Conservation (phyloP, 2,113 vertebrate species). For the Serranochromis macrocephalus region DNA sequence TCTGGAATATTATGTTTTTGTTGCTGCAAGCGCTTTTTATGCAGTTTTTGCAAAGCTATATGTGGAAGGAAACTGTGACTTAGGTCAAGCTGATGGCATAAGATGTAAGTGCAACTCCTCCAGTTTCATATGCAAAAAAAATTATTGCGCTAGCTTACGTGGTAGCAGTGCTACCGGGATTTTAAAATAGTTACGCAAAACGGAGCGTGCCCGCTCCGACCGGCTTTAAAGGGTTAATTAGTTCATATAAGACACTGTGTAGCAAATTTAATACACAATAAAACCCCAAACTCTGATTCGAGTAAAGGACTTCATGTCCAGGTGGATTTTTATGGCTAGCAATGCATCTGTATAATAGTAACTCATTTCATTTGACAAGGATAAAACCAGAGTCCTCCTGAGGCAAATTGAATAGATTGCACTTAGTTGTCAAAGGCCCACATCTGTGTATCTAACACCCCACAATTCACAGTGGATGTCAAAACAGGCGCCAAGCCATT, state of each 20-base stretch:
- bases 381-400: background rate
- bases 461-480: background rate
- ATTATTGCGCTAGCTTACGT: accelerated
- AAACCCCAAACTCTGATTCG: background rate
- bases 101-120: too few relatives aligned
- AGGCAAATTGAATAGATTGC: background rate
- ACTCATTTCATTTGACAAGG: background rate
- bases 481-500: background rate
- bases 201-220: accelerated
- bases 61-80: too few relatives aligned
- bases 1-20: too few relatives aligned
- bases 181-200: too few relatives aligned
- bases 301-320: background rate
- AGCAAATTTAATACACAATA: background rate
- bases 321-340: background rate
- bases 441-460: background rate
- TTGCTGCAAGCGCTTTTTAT: too few relatives aligned
- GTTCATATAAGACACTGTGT: background rate
- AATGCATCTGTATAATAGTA: background rate
- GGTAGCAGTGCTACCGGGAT: accelerated
- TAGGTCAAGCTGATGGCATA: too few relatives aligned
- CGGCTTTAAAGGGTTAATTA: background rate
- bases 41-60: too few relatives aligned
- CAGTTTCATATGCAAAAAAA: too few relatives aligned
- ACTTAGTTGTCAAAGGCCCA: background rate